Evolutionary conservation across 92 coral and sea anemone genomes (phyloP).

Genomic region (Palythoa grandiflora): DNA sequence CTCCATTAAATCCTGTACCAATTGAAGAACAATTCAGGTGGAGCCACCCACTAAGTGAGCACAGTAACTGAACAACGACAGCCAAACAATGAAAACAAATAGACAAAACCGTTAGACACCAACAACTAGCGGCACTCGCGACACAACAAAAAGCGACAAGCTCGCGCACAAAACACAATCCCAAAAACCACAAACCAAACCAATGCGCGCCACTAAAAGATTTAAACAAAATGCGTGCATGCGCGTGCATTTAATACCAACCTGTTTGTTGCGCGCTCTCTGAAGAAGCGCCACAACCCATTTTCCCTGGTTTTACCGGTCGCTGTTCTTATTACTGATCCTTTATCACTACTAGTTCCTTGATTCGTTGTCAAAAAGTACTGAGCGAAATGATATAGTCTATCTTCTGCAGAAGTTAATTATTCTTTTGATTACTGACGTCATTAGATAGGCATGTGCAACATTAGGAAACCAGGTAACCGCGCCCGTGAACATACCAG

Average conservation of each 20-base stretch:
- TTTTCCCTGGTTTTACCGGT: not conserved
- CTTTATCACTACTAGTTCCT: not conserved
- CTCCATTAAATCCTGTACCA: too few species aligned
- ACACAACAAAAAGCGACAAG: too few species aligned
- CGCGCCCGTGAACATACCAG: not conserved
- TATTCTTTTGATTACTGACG: conserved; percentile 27
- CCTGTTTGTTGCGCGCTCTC: conserved; percentile 13
- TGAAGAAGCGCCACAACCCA: conserved; percentile 31
- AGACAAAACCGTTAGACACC: too few species aligned
- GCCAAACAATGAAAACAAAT: too few species aligned
- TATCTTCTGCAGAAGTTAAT: not conserved
- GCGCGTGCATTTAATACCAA: conserved; percentile 2
- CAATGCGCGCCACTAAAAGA: too few species aligned
- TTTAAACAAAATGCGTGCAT: not conserved
- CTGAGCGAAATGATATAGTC: not conserved
- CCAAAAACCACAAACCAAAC: too few species aligned
- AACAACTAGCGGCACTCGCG: too few species aligned
- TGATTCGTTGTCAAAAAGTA: not conserved
- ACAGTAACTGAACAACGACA: too few species aligned
- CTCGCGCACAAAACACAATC: too few species aligned
- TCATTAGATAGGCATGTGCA: not conserved
- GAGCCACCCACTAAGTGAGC: too few species aligned
- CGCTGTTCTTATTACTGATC: not conserved
- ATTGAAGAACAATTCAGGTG: too few species aligned
- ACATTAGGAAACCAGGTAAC: not conserved